Evolutionary conservation across 2,797 vertebrate species (phyloP).

Genomic region (Galagoides demidoff): DNA sequence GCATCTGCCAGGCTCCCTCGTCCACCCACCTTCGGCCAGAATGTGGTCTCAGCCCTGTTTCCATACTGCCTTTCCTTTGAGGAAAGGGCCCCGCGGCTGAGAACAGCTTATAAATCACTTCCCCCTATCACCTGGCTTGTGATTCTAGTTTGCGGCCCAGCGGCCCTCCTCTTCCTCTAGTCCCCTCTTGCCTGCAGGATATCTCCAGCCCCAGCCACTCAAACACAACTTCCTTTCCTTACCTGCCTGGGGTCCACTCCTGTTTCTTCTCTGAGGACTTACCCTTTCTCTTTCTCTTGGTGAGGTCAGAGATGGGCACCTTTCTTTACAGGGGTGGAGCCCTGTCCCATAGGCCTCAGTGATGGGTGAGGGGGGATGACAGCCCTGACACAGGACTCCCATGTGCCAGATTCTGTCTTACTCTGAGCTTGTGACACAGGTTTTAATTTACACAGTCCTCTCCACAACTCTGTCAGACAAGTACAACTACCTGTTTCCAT

Average conservation of each 20-base stretch:
- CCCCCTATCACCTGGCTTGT: neutral
- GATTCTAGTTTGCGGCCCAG: neutral
- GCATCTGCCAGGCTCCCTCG: accelerated
- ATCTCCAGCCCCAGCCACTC: neutral
- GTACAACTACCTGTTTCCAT: no score
- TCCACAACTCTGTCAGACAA: neutral
- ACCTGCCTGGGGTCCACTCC: neutral
- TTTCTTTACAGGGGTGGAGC: neutral
- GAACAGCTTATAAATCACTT: neutral
- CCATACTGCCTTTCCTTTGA: neutral
- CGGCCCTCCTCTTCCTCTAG: accelerated
- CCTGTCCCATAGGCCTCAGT: neutral
- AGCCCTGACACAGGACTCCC: accelerated
- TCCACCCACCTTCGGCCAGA: accelerated
- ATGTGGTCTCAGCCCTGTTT: neutral
- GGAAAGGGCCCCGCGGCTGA: neutral
- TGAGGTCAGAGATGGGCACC: neutral
- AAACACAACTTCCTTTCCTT: neutral
- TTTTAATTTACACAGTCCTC: neutral
- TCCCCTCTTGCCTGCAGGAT: neutral
- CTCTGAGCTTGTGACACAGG: neutral
- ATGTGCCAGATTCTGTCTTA: neutral
- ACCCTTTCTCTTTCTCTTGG: neutral
- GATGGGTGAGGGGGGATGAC: accelerated
- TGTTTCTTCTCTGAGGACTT: neutral